Evolutionary conservation across 1,140 invertebrate genomes (phyloP), one percentile per base, ranked within the genome.

Genomic region (Ips nitidus): DNA sequence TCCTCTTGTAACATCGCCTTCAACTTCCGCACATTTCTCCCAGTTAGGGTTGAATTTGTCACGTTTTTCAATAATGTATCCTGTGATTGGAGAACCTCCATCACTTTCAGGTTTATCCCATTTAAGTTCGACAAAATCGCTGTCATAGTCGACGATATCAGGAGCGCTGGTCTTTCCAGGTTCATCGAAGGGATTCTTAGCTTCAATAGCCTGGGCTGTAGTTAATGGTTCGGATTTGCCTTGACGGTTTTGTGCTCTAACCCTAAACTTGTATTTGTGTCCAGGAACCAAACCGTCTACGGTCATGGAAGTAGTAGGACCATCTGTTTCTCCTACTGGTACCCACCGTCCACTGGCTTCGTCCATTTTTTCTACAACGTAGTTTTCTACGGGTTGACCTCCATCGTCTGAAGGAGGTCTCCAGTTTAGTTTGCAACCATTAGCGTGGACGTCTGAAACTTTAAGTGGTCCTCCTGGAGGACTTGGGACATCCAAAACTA

Each of bases 141-240:
- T 89, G 77, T 98, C 95, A 80, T 94, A 98, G 81, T 99, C 97
- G 68, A 87, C 88, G 75, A 99, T 91, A 71, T 90, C 88, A 2
- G 95, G 95, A 3, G 89, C 91, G 39, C 94, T 91, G n/a, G 94
- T 93, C 77, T 93, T 91, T 60, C 90, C 88, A 63, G 82, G 83
- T 79, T 87, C 84, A 88, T 93, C 95, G 82, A 93, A 99, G 55
- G 97, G 97, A 92, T 99, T 98, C 81, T 98, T 99, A 52, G 98
- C 98, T 81, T 97, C 90, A 71, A 93, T 94, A n/a, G 92, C 86
- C 76, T 94, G 89, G n/a, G 87, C 84, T 22, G 94, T 90, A 1
- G 91, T 91, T 1, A 99, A 83, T 36, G 97, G 96, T 76, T 98
- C 95, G 38, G 96, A 98, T 81, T 92, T 92, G 57, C 97, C 98